These are phyloP conservation scores for Saturnia japonica DNA, from an alignment of 2,888 invertebrate genomes.

Conservation along the genomic window DNA sequence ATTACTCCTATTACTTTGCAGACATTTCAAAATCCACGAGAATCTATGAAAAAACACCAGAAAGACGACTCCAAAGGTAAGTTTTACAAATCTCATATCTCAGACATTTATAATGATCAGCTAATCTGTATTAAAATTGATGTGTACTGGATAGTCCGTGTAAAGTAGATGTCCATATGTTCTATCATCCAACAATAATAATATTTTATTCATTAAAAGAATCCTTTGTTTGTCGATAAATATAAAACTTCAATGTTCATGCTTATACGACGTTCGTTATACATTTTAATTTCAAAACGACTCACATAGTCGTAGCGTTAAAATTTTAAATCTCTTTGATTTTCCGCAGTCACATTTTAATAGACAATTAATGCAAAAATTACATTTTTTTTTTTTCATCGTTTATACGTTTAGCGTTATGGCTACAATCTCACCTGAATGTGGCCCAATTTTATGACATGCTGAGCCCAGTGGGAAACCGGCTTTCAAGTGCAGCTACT, in stretches of 20 bases:
- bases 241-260: no score
- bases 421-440: no score
- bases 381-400: no score
- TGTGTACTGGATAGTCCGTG: not conserved
- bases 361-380: no score
- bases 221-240: not conserved
- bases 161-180: not conserved
- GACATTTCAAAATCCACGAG: conserved; percentile 52
- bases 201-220: not conserved
- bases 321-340: not conserved
- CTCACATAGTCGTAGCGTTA: not conserved
- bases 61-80: conserved; percentile 60
- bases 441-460: no score
- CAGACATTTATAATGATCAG: not conserved
- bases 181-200: not conserved
- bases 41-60: conserved; percentile 55
- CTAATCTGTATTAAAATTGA: not conserved
- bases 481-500: no score
- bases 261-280: no score
- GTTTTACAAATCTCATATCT: conserved; percentile 4
- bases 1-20: conserved; percentile 54
- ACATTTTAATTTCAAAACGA: not conserved
- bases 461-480: no score
- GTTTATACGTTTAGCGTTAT: no score
- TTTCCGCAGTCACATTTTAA: not conserved